Evolutionary conservation across 2,797 vertebrate species (phyloP).

Genomic region (Parambassis ranga): DNA sequence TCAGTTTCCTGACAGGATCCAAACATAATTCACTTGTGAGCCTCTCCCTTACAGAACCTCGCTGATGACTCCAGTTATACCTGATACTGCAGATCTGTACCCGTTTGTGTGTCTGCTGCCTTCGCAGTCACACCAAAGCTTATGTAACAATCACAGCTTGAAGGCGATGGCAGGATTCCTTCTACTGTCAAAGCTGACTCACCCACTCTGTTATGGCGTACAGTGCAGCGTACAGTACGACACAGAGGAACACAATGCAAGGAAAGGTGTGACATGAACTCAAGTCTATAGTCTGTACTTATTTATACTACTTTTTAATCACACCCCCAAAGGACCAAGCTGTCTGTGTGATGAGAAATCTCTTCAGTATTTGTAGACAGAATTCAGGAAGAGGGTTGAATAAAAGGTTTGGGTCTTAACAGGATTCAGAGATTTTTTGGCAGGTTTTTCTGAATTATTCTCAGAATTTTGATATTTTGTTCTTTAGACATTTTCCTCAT

Average conservation of each 20-base stretch:
- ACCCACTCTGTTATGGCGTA: background rate
- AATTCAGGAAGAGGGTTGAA: too few species aligned
- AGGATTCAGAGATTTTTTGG: too few species aligned
- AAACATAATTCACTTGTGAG: background rate
- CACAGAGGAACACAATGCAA: background rate
- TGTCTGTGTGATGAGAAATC: too few species aligned
- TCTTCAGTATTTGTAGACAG: too few species aligned
- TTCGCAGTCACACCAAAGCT: constrained; percentile 2
- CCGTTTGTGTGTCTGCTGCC: constrained; percentile 8
- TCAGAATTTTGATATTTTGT: too few species aligned
- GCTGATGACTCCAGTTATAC: background rate
- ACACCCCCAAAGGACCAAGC: too few species aligned
- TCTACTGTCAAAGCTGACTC: background rate
- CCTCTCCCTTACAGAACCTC: background rate
- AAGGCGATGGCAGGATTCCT: background rate
- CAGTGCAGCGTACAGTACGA: background rate
- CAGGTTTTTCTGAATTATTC: too few species aligned
- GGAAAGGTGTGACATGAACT: background rate
- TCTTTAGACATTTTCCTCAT: too few species aligned
- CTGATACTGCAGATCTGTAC: constrained; percentile 7
- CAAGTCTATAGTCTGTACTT: too few species aligned
- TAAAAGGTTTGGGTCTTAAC: too few species aligned
- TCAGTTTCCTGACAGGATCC: background rate
- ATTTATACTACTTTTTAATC: too few species aligned
- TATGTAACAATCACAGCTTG: constrained; percentile 11